Evolutionary conservation across 2,888 invertebrate genomes (phyloP).

Genomic region (Tinea pellionella): DNA sequence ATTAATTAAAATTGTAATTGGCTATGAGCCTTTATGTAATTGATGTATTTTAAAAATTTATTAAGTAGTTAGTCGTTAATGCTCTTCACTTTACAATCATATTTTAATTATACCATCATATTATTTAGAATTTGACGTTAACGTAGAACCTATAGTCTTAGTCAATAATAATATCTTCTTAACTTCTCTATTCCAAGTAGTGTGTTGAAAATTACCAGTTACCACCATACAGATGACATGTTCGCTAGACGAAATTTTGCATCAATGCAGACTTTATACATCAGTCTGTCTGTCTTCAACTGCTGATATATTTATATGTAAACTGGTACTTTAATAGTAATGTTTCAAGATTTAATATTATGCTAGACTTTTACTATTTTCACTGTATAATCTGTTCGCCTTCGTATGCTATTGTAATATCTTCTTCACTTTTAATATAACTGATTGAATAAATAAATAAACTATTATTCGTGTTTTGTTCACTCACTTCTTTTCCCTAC

Average conservation of each 20-base stretch:
- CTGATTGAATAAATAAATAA: constrained; percentile 43
- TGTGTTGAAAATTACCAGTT: neutral
- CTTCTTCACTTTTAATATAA: constrained; percentile 59
- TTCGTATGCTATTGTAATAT: constrained; percentile 38
- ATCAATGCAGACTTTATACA: too few species aligned
- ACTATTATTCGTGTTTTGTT: constrained; percentile 19
- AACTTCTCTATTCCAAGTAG: neutral
- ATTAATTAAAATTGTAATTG: neutral
- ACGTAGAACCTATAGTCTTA: neutral
- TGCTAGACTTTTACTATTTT: neutral
- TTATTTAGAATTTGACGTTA: neutral
- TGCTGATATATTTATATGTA: too few species aligned
- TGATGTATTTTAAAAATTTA: neutral
- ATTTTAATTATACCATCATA: neutral
- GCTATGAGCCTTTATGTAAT: neutral
- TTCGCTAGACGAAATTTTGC: too few species aligned
- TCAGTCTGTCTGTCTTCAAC: too few species aligned
- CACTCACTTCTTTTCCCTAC: neutral
- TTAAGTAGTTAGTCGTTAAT: neutral
- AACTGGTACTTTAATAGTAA: neutral
- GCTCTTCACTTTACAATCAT: neutral
- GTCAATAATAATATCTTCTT: neutral
- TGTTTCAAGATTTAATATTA: constrained; percentile 14
- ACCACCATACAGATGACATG: too few species aligned
- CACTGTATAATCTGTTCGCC: constrained; percentile 28